phyloP scores from a whole-genome alignment of 2,797 vertebrate genomes.

The Picus viridis region DNA sequence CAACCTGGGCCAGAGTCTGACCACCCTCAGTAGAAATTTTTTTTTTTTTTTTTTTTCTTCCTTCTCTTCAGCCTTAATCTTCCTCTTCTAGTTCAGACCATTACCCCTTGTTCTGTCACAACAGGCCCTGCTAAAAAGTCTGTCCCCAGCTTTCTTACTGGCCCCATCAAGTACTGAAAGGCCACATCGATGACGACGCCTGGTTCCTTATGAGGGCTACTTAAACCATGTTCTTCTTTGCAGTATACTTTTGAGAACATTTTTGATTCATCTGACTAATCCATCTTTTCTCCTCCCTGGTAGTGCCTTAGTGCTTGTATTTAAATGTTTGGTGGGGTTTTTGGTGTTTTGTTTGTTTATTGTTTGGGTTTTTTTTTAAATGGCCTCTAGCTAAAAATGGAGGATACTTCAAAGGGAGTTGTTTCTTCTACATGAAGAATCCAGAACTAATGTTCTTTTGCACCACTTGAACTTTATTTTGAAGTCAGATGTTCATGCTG shows the following conservation, averaged over 20 bases:
- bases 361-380: neutral
- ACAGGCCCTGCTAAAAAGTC: too few species aligned
- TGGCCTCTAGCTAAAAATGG: neutral
- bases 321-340: neutral
- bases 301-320: neutral
- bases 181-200: neutral
- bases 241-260: neutral
- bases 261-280: neutral
- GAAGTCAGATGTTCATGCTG: neutral
- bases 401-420: neutral
- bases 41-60: too few species aligned
- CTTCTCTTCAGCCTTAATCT: too few species aligned
- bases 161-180: too few species aligned
- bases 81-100: too few species aligned
- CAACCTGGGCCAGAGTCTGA: too few species aligned
- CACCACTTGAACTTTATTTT: neutral
- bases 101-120: too few species aligned
- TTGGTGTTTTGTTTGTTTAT: too few species aligned
- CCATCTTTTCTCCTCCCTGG: neutral
- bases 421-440: neutral
- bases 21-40: too few species aligned
- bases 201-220: neutral
- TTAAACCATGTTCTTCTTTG: neutral
- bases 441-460: neutral
- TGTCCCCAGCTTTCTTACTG: too few species aligned